Evolutionary conservation across 2,888 invertebrate species (phyloP).

Genomic region (Villa cingulata): DNA sequence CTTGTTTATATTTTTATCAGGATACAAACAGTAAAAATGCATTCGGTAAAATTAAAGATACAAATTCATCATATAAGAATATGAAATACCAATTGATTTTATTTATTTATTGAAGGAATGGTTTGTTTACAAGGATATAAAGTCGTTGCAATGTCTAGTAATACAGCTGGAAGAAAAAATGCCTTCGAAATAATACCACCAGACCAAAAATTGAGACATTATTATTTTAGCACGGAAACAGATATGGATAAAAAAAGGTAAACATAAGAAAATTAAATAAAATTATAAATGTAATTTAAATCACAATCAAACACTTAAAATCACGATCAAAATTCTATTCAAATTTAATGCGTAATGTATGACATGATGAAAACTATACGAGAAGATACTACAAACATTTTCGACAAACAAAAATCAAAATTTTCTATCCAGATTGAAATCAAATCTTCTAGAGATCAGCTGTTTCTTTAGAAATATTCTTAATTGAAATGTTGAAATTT

Average conservation of each 20-base stretch:
- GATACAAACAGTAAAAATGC: conserved; percentile 77
- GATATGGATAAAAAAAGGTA: conserved; percentile 92
- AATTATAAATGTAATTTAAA: too few relatives aligned
- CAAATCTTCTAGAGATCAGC: too few relatives aligned
- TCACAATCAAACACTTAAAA: too few relatives aligned
- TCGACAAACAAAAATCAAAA: too few relatives aligned
- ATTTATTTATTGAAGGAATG: conserved; percentile 48
- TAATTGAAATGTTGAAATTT: too few relatives aligned
- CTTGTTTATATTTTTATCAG: conserved; percentile 85
- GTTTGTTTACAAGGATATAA: conserved; percentile 85
- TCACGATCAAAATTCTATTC: too few relatives aligned
- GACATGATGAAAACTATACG: too few relatives aligned
- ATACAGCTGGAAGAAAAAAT: conserved; percentile 75
- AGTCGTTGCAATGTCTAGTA: conserved; percentile 59
- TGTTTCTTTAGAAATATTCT: too few relatives aligned
- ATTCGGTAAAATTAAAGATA: conserved; percentile 48
- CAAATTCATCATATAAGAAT: background rate
- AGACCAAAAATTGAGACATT: conserved; percentile 72
- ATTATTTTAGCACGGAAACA: conserved; percentile 85
- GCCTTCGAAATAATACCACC: conserved; percentile 86
- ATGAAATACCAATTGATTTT: background rate
- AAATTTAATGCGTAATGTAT: too few relatives aligned
- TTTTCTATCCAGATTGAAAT: too few relatives aligned
- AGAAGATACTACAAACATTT: too few relatives aligned
- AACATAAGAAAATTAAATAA: background rate